Base-by-base conservation (phyloP, 2,113 vertebrate genomes). In the Callipepla squamata region DNA sequence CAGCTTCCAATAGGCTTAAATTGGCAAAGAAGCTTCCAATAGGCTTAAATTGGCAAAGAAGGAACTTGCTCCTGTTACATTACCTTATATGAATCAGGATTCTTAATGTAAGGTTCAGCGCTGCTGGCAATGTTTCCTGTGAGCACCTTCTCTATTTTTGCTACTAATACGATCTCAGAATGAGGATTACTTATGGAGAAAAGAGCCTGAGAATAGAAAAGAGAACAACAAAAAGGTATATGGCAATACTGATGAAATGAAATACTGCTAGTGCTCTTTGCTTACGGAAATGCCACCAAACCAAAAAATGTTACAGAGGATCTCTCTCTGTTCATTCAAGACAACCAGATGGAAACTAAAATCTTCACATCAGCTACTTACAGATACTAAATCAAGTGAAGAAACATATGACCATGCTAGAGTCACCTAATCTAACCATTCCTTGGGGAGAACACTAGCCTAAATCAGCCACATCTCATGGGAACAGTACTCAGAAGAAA, bases 171-270 rank as follows among this genome's bases (percentile, higher is more conserved):
- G 11, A 99, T 98, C 87, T 99, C 99, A 7, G 98, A 98, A 94
- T 99, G 99, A 10, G 99, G 98, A 93, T 99, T 99, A 80, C 98
- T 99, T 95, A 99, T 97, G 40, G 99, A 99, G 96, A 99, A 99
- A 95, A 99, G 97, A 50, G 99, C 99, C 99, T 99, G 87, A 30
- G 87, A 59, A 92, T n/a, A 55, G 77, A 74, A 96, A 48, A 88
- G 44, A 96, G 13, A 53, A 91, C 19, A 80, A 21, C 40, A 57
- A 44, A 42, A 90, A 78, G 92, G 67, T 18, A 65, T 8, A 65
- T 17, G 77, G 36, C 3, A 63, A 63, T 6, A 36, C 42, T 4
- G 13, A 25, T 85, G 68, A 51, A 74, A 78, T 32, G 0, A 86
- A 89, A 92, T 36, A 45, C 20, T 50, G 55, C 13, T 80, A 59